These are phyloP conservation scores for Lycaena phlaeas DNA, from an alignment of 2,888 invertebrate species.

Conservation along the genomic window DNA sequence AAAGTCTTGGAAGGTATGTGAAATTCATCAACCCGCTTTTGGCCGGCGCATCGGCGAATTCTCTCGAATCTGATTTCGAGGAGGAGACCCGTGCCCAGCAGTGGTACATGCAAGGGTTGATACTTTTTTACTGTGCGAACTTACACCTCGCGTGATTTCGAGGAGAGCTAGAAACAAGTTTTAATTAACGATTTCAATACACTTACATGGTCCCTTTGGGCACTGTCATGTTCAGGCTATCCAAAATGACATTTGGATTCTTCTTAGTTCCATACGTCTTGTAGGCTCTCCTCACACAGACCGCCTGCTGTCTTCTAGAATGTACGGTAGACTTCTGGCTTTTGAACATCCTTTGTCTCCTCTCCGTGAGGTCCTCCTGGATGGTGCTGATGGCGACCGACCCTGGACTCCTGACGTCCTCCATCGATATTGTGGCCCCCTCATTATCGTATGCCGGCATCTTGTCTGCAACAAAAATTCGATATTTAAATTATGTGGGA, in stretches of 20 bases:
- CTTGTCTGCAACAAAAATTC: conserved; percentile 17
- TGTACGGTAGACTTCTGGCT: conserved; percentile 81
- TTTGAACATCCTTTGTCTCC: conserved; percentile 48
- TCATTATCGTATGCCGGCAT: conserved; percentile 69
- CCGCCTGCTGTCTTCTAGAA: conserved; percentile 83
- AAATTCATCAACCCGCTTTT: no score
- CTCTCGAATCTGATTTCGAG: no score
- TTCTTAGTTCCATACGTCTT: conserved; percentile 88
- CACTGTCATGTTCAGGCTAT: conserved; percentile 93
- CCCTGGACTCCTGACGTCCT: conserved; percentile 43
- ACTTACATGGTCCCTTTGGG: conserved; percentile 91
- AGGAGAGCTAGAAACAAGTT: no score
- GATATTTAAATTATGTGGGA: not conserved
- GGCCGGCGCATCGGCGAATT: no score
- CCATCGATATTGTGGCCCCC: conserved; percentile 62
- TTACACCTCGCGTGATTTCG: no score
- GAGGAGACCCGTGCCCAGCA: no score
- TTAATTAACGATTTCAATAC: no score
- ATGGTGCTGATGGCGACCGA: conserved; percentile 43
- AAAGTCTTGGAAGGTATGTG: no score
- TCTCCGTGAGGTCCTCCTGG: conserved; percentile 39
- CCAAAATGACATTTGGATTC: conserved; percentile 86
- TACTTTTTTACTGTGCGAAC: no score
- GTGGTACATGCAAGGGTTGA: no score
- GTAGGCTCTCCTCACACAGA: conserved; percentile 86